Evolutionary conservation across 2,113 vertebrate genomes (phyloP).

Genomic region (Balaenoptera acutorostrata): DNA sequence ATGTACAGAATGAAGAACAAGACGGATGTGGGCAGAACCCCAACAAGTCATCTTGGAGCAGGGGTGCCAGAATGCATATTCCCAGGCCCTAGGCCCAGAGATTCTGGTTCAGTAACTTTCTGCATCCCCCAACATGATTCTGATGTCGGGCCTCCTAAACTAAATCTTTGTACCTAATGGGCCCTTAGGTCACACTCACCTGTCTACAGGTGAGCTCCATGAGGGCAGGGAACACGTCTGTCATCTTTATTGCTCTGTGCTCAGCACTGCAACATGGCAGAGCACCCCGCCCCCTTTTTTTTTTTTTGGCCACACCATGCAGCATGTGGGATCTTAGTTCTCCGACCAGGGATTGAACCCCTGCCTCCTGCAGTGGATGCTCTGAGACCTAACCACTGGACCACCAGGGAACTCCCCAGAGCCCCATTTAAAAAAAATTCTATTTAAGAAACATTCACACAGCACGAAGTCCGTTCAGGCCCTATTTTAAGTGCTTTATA

Average conservation of each 20-base stretch:
- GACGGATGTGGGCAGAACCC: background rate
- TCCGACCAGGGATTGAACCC: background rate
- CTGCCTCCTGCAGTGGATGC: background rate
- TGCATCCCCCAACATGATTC: background rate
- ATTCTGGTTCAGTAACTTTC: background rate
- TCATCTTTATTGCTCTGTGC: background rate
- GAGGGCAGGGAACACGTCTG: background rate
- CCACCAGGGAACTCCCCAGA: background rate
- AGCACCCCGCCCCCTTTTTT: too few relatives aligned
- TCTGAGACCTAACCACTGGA: background rate
- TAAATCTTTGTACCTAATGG: background rate
- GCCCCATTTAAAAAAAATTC: background rate
- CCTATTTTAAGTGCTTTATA: background rate
- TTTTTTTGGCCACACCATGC: accelerated
- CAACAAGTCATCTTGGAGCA: accelerated
- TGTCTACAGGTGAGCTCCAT: background rate
- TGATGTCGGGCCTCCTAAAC: background rate
- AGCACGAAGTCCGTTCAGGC: background rate
- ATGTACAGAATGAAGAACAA: background rate
- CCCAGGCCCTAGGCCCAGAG: background rate
- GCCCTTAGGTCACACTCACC: background rate
- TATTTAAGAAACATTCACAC: background rate
- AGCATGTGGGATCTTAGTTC: background rate
- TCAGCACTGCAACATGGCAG: background rate
- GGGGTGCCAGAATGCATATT: background rate